Evolutionary conservation across 2,888 invertebrate species (phyloP), one percentile per base, ranked within the genome.

Genomic region (Mesoligia furuncula): DNA sequence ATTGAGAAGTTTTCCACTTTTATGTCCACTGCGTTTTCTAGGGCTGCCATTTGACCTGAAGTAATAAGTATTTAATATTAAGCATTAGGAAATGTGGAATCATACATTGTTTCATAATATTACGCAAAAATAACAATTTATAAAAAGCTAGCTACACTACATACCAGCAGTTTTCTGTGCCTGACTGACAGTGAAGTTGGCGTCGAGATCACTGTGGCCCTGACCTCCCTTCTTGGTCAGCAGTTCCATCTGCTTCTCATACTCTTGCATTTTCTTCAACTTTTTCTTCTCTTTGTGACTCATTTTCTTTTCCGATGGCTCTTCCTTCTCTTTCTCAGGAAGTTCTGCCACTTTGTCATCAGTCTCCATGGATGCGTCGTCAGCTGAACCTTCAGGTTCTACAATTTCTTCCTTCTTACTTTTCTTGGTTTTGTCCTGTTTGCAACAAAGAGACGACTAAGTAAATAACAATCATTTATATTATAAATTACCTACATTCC

Each of bases 1-100:
- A 99, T 99, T 79, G 99, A 99, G 93, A 99, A 99, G 94, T 99
- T 99, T 92, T 99, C 99, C 27, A 99, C 98, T 97, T 99, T 99
- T 73, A 99, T 99, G 94, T 99, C 99, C 20, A 99, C 98, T 1
- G 99, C 99, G 93, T 99, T 98, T 92, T 99, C 99, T 87, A 98
- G 91, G 57, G 98, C 98, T 62, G 98, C 98, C 95, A 98, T 97
- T 92, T 98, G 98, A 88, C 98, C 97, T 97, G 86, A 70, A 72
- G n/a, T 20, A 15, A 65, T 45, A n/a, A n/a, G n/a, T n/a, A 36
- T 61, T 0, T 51, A 36, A 65, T n/a, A 27, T 24, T 66, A 8
- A 51, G 24, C 6, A 51, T 8, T 42, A 17, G 1, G 20, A 54
- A 42, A 54, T 62, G 13, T 79, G 6, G 8, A 48, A 51, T 2